These are phyloP conservation scores for Drosophila mettleri DNA, from an alignment of 2,888 invertebrate species.

Conservation along the genomic window DNA sequence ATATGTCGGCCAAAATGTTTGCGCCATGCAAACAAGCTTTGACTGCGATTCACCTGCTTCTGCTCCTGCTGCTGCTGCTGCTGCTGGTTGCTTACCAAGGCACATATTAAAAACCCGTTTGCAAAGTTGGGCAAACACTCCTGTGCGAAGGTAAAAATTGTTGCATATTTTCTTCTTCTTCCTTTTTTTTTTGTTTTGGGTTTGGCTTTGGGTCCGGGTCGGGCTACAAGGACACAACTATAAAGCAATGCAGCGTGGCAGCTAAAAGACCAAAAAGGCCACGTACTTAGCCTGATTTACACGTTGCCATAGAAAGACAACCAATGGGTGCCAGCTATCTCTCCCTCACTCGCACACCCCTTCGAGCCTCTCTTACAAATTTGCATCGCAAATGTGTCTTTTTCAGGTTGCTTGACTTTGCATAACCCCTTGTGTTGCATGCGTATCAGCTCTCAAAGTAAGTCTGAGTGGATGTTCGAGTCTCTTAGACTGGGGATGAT, in stretches of 20 bases:
- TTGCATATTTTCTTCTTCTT: slow-evolving; percentile 75
- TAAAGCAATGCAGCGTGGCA: slow-evolving; percentile 51
- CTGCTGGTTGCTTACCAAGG: slow-evolving; percentile 10
- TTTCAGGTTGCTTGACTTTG: slow-evolving; percentile 81
- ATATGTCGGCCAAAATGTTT: slow-evolving; percentile 72
- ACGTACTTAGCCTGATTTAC: slow-evolving; percentile 80
- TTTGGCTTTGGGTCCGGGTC: slow-evolving; percentile 1
- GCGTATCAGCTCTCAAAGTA: slow-evolving; percentile 51
- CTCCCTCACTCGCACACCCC: not conserved
- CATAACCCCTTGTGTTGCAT: slow-evolving; percentile 73
- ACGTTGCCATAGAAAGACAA: slow-evolving; percentile 67
- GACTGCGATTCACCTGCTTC: slow-evolving; percentile 58
- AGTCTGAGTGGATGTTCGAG: slow-evolving; percentile 18
- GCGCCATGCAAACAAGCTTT: slow-evolving; percentile 73
- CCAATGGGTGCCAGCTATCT: slow-evolving; percentile 13
- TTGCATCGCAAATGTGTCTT: slow-evolving; percentile 80
- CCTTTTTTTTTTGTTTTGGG: slow-evolving; percentile 25
- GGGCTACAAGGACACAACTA: slow-evolving; percentile 23
- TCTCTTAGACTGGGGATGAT: slow-evolving; percentile 37
- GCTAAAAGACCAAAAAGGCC: slow-evolving; percentile 77
- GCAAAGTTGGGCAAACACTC: slow-evolving; percentile 56
- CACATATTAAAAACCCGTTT: slow-evolving; percentile 51
- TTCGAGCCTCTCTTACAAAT: slow-evolving; percentile 53
- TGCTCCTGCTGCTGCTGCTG: slow-evolving; percentile 14
- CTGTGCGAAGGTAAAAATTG: slow-evolving; percentile 67